Percentiles rank a stretch among this genome's conserved stretches.
Conservation (phyloP, 2,888 invertebrate genomes). For the Chrysina gloriosa region DNA sequence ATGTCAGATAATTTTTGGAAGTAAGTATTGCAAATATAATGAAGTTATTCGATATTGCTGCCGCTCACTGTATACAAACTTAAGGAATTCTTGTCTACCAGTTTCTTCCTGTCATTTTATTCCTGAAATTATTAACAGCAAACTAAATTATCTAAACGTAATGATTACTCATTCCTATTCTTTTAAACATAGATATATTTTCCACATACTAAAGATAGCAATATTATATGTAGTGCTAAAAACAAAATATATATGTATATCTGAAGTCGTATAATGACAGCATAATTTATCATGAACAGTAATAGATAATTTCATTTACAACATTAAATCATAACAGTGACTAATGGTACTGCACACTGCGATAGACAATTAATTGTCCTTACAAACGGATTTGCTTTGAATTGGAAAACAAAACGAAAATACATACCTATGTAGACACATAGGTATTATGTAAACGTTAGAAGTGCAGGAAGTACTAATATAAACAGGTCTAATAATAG, state of each 20-base stretch:
- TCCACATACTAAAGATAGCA: too few relatives aligned
- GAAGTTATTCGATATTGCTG: too few relatives aligned
- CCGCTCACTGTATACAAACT: too few relatives aligned
- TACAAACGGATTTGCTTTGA: slow-evolving; percentile 3
- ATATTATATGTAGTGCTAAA: too few relatives aligned
- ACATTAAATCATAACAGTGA: not conserved
- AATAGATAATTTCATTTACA: slow-evolving; percentile 15
- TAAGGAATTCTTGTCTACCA: too few relatives aligned
- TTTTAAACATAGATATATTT: too few relatives aligned
- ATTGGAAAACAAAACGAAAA: not conserved
- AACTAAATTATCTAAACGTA: too few relatives aligned
- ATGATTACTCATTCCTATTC: too few relatives aligned
- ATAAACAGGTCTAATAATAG: slow-evolving; percentile 28
- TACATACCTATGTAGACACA: not conserved
- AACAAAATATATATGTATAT: not conserved
- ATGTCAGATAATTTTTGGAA: too few relatives aligned
- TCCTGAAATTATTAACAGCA: too few relatives aligned
- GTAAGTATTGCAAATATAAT: too few relatives aligned
- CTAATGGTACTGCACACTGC: not conserved
- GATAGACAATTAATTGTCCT: not conserved
- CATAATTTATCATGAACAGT: not conserved
- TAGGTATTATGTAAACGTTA: not conserved
- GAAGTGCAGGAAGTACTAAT: slow-evolving; percentile 2
- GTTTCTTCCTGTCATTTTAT: too few relatives aligned
- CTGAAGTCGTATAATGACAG: not conserved